phyloP scores from a whole-genome alignment of 2,113 vertebrate genomes.

The Parus major region DNA sequence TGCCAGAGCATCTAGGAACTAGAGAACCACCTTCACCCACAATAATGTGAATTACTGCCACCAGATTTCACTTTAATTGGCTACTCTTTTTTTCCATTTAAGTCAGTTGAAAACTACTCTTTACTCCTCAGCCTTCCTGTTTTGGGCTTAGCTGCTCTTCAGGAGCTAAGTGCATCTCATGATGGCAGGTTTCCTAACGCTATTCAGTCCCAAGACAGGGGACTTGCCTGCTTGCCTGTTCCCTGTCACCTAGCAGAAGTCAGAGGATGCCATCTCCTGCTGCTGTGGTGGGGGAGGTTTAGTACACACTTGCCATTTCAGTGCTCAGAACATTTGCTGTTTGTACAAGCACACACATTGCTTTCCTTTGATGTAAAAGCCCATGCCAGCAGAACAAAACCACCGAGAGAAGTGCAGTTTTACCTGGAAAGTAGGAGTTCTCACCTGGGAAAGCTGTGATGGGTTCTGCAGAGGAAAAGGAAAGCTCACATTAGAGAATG shows the following conservation, averaged over 20 bases:
- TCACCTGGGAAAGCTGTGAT: constrained; percentile 90
- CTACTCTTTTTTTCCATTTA: not conserved
- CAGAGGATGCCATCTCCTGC: constrained; percentile 50
- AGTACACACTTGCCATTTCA: constrained; percentile 14
- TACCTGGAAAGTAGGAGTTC: constrained; percentile 84
- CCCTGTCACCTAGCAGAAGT: not conserved
- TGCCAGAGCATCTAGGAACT: not conserved
- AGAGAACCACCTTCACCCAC: constrained; percentile 8
- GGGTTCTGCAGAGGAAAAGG: constrained; percentile 82
- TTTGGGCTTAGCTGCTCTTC: constrained; percentile 51
- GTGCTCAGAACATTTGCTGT: constrained; percentile 2
- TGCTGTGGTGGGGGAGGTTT: not conserved
- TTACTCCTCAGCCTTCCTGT: constrained; percentile 20
- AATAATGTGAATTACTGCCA: constrained; percentile 11
- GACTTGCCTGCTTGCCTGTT: not conserved
- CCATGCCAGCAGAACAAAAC: constrained; percentile 49
- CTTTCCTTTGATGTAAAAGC: not conserved
- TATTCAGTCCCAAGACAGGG: constrained; percentile 20
- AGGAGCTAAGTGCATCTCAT: constrained; percentile 7
- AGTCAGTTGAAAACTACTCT: constrained; percentile 15
- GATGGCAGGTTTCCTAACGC: constrained; percentile 50
- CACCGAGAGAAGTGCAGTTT: constrained; percentile 18
- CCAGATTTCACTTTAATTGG: constrained; percentile 56
- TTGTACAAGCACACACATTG: not conserved
- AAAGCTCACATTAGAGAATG: not conserved